Evolutionary conservation across 2,888 invertebrate species (phyloP), one percentile per base, ranked within the genome.

Genomic region (Platynereis dumerilii): DNA sequence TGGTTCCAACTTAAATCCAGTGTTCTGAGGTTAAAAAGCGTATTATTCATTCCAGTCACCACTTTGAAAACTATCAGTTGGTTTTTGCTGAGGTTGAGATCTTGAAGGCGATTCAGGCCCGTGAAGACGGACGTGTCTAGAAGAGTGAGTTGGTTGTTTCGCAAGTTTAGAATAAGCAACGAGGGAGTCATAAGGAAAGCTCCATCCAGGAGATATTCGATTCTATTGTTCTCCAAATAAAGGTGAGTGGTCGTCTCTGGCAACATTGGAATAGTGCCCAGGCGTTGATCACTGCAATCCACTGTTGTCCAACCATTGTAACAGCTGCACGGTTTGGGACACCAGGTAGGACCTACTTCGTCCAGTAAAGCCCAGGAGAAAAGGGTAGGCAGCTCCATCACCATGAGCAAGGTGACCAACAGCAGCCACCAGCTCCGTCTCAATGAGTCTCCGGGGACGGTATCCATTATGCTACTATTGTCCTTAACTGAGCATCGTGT

Each of bases 291-390:
- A 22, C 65, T 66, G 56, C 72, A 72, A 63, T 72, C 72, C 22
- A 70, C 71, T 2, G 70, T 72, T 27, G 58, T 62, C 60, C 61
- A 69, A 26, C 65, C 54, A 55, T 69, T 69, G 64, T 69, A 71
- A 58, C 72, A 72, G 42, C 64, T 66, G 54, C 72, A 72, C 24
- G 58, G 63, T 15, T 56, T 34, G 17, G 71, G 71, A 54, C 72
- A 72, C 70, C 69, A 67, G 22, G 39, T 45, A 12, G 62, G 28
- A 27, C 61, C 48, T 12, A 34, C 34, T 34, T 34, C 34, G 34
- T 34, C 34, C 34, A 34, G 52, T 20, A 60, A 52, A 2, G 52
- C 28, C 3, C 10, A 20, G 12, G 52, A 45, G 3, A 52, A 22
- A 10, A 22, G 45, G 10, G 58, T 29, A 34, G 52, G 29, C 7